Evolutionary conservation across 2,888 invertebrate genomes (phyloP), one percentile per base, ranked within the genome.

Genomic region (Xanthia togata): DNA sequence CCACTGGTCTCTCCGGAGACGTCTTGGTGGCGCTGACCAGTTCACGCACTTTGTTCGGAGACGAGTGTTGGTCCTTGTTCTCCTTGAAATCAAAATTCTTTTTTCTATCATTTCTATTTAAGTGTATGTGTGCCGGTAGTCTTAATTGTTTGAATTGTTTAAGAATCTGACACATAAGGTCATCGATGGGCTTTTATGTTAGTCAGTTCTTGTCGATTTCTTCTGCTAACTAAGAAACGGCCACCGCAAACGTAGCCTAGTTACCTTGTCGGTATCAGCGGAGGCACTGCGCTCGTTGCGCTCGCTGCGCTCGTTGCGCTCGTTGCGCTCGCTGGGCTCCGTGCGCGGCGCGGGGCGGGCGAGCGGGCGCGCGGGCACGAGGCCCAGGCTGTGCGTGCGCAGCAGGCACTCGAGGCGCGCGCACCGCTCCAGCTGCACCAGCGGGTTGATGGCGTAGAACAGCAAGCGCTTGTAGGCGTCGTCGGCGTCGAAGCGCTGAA

Each of bases 381-480:
- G 44, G 41, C 17, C 72, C 72, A 31, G 69, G 26, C 14, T 17
- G 9, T 4, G 2, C 47, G 50, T 17, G 31, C 23, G 31, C 68
- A 53, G 76, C 85, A 86, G 84, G 12, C 69, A 73, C 26, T 76
- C 89, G 4, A 93, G 89, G 1, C 64, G 82, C 11, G 79, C 55
- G 68, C 91, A 91, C 0, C 90, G 88, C 76, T 84, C 84, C 0
- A 94, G 53, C 9, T 67, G 63, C 11, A 95, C 95, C 0, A 95
- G 81, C 4, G 95, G 95, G 77, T 94, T 93, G 53, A 95, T 88
- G 9, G 86, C 85, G 82, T 92, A 93, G 81, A 94, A 93, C 20
- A 93, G 69, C 2, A 47, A 31, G 31, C 81, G 80, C 70, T 89
- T 91, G 87, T 91, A 94, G 0, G 50, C 53, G 4, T 91, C 90